Conservation (phyloP, 2,888 invertebrate genomes). For the Epistrophe eligans region DNA sequence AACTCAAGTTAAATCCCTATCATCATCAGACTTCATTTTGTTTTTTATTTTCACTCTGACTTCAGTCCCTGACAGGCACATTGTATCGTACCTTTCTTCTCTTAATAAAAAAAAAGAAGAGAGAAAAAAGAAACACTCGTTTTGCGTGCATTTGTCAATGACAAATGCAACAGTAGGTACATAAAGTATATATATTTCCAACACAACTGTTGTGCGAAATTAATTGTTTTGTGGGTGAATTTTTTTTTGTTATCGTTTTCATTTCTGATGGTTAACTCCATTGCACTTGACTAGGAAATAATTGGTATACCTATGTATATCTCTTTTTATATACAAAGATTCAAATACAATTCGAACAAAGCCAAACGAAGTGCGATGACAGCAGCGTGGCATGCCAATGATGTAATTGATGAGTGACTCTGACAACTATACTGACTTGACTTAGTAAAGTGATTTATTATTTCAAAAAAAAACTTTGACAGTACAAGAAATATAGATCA, state of each 20-base stretch:
- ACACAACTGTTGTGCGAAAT: not conserved
- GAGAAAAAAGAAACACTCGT: not conserved
- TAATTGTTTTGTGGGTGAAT: slow-evolving; percentile 12
- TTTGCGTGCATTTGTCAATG: slow-evolving; percentile 25
- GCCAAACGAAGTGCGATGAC: not conserved
- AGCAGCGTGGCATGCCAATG: slow-evolving; percentile 1
- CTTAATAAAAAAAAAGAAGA: not conserved
- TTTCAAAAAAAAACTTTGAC: not conserved
- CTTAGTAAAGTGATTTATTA: not conserved
- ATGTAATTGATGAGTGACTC: slow-evolving; percentile 66
- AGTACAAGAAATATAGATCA: too few species aligned
- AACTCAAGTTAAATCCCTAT: not conserved
- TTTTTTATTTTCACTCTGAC: not conserved
- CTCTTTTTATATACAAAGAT: not conserved
- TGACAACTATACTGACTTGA: slow-evolving; percentile 11
- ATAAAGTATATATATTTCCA: not conserved
- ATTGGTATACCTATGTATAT: not conserved
- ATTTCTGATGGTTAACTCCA: not conserved
- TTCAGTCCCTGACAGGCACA: not conserved
- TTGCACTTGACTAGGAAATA: slow-evolving; percentile 31
- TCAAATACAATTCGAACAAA: not conserved
- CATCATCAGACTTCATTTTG: not conserved
- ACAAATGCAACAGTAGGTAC: slow-evolving; percentile 18
- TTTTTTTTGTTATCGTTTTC: not conserved
- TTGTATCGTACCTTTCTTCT: not conserved